Base-by-base conservation (phyloP, 2,888 invertebrate genomes). In the Exephanes ischioxanthus region DNA sequence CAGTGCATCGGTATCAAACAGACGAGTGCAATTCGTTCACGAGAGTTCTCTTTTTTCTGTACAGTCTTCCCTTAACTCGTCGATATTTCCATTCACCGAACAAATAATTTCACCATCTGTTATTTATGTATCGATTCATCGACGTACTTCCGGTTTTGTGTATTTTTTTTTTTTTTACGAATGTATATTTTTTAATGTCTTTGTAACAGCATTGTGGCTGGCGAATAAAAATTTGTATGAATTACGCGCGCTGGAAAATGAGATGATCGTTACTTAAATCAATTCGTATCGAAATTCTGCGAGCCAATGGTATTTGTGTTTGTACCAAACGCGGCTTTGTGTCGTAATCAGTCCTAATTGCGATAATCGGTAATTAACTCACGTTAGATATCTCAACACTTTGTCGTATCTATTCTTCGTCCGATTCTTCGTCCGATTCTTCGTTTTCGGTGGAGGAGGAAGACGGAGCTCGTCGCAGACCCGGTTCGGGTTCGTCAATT, bases 401-500 rank as follows among this genome's bases (percentile, higher is more conserved):
- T 33, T 63, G 6, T 63, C 33, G 63, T 16, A 16, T 63, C 33
- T 63, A 63, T 33, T 55, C 5, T 3, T 68, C 48, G 2, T 80
- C 67, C 6, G 58, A 30, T 30, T 30, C 30, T 30, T 30, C 30
- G 5, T 26, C 26, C 0, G 3, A 51, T 3, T 37, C 11, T 5
- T 81, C 37, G 1, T 71, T 41, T 0, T 72, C 26, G 22, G 45
- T 11, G 0, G 22, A 11, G 22, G 58, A n/a, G 53, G 2, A 0
- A 67, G 16, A 19, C 45, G 48, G 14, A 3, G 26, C 0, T 1
- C 63, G 30, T 14, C 7, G 22, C n/a, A 6, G 6, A 14, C 1
- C 2, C 11, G 1, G 11, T 4, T 82, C 66, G 9, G 82, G 79
- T 30, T 37, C 9, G 11, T 90, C 89, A 45, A 88, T 88, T 14